A percentile compares a stretch with the other conserved stretches of the same genome.
phyloP scores from a whole-genome alignment of 2,797 vertebrate species.

The Sebastes hubbsi region DNA sequence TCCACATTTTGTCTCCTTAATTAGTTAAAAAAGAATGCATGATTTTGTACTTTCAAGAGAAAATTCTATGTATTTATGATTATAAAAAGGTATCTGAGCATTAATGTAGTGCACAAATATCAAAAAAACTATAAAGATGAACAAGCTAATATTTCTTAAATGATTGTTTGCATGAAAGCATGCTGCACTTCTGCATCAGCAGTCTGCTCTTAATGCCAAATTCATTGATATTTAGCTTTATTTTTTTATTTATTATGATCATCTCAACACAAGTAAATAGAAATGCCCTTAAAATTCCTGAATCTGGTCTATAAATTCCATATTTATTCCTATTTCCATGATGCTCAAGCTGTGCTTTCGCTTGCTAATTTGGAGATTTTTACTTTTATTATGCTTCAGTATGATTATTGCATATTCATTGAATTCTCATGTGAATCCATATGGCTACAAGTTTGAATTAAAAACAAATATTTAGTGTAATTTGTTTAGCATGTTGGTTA shows the following conservation, averaged over 20 bases:
- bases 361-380: neutral
- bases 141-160: neutral
- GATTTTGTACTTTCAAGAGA: neutral
- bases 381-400: neutral
- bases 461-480: neutral
- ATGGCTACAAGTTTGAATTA: neutral
- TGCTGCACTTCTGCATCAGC: neutral
- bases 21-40: neutral
- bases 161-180: conserved; percentile 8
- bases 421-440: neutral
- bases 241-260: neutral
- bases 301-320: neutral
- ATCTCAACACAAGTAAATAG: neutral
- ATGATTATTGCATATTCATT: neutral
- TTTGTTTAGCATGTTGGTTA: neutral
- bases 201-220: neutral
- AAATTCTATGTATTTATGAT: neutral
- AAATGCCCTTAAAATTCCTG: conserved; percentile 31
- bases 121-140: conserved; percentile 4
- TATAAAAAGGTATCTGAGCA: neutral
- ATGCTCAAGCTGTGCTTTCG: neutral
- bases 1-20: neutral
- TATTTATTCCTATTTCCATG: neutral
- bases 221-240: neutral
- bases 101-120: conserved; percentile 32